phyloP scores from a whole-genome alignment of 2,113 vertebrate species.

The Microcebus jonahi region DNA sequence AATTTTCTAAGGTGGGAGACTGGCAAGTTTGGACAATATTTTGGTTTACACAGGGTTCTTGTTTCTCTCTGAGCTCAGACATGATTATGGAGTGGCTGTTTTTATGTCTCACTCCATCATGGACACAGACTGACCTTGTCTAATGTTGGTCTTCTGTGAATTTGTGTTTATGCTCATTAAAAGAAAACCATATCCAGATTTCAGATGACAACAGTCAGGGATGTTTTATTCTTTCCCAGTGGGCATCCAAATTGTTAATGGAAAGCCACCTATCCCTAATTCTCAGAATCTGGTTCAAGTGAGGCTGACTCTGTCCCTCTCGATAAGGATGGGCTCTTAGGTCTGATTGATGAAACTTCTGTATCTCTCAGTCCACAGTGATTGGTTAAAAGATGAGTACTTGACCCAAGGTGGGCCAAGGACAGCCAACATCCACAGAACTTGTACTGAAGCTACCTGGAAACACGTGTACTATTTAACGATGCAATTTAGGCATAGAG shows the following conservation, averaged over 20 bases:
- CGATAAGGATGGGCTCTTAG: not conserved
- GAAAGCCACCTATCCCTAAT: not conserved
- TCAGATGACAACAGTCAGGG: not conserved
- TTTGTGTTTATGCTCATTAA: not conserved
- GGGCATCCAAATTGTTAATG: not conserved
- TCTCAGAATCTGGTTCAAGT: not conserved
- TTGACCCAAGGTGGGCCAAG: not conserved
- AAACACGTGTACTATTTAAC: not conserved
- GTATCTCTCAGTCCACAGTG: not conserved
- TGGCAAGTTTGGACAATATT: not conserved
- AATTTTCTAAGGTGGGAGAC: not conserved
- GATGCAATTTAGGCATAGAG: not conserved
- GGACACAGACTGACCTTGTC: not conserved
- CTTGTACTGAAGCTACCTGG: not conserved
- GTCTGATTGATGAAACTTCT: not conserved
- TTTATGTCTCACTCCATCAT: slow-evolving; percentile 3
- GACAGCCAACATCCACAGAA: slow-evolving; percentile 1
- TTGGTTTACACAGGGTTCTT: not conserved
- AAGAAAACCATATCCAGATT: not conserved
- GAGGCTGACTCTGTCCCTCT: not conserved
- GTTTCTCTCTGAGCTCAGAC: not conserved
- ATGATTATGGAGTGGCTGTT: not conserved
- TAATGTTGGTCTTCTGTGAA: not conserved
- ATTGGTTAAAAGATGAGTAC: not conserved
- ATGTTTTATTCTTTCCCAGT: slow-evolving; percentile 12